Base-by-base conservation (phyloP, 2,888 invertebrate species). In the Ennomos quercinarius region DNA sequence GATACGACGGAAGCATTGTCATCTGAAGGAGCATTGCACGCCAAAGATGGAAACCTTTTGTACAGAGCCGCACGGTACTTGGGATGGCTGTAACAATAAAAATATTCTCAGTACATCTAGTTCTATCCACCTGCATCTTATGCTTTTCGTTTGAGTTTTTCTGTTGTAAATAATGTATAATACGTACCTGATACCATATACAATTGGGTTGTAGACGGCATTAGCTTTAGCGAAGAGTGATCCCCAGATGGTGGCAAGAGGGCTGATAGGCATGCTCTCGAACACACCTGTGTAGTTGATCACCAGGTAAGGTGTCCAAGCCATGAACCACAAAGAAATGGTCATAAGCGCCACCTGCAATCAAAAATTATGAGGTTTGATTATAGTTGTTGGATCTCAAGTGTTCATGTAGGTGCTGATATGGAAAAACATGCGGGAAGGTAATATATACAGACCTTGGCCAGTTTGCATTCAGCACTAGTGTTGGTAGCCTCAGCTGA, bases 141-240 rank as follows among this genome's bases (percentile, higher is more conserved):
- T 6, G 6, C 6, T 27, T 17, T 17, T 17, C 17, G 17, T 17
- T 17, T 27, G 5, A 27, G 27, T 6, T 27, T 27, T 27, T 27
- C 6, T 27, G 51, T 27, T 27, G 3, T 27, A 27, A 27, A 6
- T 27, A 27, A 27, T 27, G 4, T 27, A 5, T 27, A n/a, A 27
- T 27, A 6, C 72, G 81, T 76, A 96, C 96, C 97, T 97, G 87
- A 97, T 97, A 73, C 97, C 97, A 81, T 98, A 98, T 67, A 98
- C 97, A 81, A 97, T 97, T 27, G 97, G 97, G 88, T 98, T 98
- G 93, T 97, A 97, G 64, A 96, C 96, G 66, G 97, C 97, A 75
- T 97, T 97, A 64, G 97, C 96, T 89, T 98, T 98, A 60, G 98
- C 98, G 83, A 98, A 98, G 71, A 98, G 94, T 38, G 98, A 97